Evolutionary conservation across 2,888 invertebrate genomes (phyloP).

Genomic region (Clostera curtula): DNA sequence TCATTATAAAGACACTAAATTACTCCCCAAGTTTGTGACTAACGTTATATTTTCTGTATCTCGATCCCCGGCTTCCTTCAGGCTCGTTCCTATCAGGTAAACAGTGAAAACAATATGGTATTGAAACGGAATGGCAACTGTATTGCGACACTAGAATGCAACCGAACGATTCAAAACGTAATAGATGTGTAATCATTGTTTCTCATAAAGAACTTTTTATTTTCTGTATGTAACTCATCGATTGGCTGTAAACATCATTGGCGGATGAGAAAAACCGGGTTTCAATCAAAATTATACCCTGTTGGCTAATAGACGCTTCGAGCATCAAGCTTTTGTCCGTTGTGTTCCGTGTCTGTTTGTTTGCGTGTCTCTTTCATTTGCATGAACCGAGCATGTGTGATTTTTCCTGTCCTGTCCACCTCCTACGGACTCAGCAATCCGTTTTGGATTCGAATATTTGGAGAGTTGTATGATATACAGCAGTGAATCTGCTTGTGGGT

Average conservation of each 20-base stretch:
- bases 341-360: slow-evolving; percentile 64
- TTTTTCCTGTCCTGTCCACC: slow-evolving; percentile 52
- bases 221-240: slow-evolving; percentile 39
- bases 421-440: slow-evolving; percentile 34
- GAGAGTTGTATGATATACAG: slow-evolving; percentile 10
- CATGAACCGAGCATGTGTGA: slow-evolving; percentile 69
- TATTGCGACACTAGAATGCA: slow-evolving; percentile 71
- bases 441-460: slow-evolving; percentile 35
- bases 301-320: slow-evolving; percentile 60
- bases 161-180: slow-evolving; percentile 33
- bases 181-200: slow-evolving; percentile 62
- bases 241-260: slow-evolving; percentile 56
- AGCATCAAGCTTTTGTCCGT: slow-evolving; percentile 65
- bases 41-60: slow-evolving; percentile 75
- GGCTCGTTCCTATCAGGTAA: slow-evolving; percentile 92
- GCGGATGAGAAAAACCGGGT: slow-evolving; percentile 23
- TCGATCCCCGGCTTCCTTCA: slow-evolving; percentile 82
- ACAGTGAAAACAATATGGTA: slow-evolving; percentile 69
- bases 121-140: slow-evolving; percentile 69
- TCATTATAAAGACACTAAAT: slow-evolving; percentile 30
- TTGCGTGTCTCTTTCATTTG: slow-evolving; percentile 72
- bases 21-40: slow-evolving; percentile 54
- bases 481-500: slow-evolving; percentile 25
- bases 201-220: slow-evolving; percentile 35
- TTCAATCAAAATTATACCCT: slow-evolving; percentile 48